Evolutionary conservation across 2,113 vertebrate genomes (phyloP).

Genomic region (Oryzias curvinotus): DNA sequence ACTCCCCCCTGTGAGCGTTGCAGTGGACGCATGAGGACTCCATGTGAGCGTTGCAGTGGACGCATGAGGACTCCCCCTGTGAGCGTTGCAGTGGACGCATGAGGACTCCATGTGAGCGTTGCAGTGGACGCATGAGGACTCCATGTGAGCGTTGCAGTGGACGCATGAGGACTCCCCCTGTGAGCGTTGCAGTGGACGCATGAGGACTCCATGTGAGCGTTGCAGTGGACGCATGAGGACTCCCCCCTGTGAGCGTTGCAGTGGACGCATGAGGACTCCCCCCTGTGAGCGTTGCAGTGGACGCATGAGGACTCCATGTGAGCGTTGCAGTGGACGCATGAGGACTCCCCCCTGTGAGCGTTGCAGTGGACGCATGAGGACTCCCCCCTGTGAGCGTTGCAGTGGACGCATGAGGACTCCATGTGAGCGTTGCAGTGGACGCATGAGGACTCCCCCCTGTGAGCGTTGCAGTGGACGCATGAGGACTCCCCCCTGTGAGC

Average conservation of each 20-base stretch:
- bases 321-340: not conserved
- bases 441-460: no score
- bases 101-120: constrained; percentile 9
- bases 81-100: not conserved
- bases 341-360: no score
- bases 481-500: no score
- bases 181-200: not conserved
- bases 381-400: constrained; percentile 1
- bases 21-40: constrained; percentile 1
- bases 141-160: constrained; percentile 7
- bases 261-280: not conserved
- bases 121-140: not conserved
- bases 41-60: constrained; percentile 7
- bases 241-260: constrained; percentile 2
- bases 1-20: constrained; percentile 2
- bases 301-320: not conserved
- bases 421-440: constrained; percentile 7
- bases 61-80: no score
- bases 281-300: constrained; percentile 7
- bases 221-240: not conserved
- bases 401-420: constrained; percentile 1
- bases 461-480: not conserved
- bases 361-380: not conserved
- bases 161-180: no score
- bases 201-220: constrained; percentile 10